Percentiles rank a stretch among this genome's conserved stretches.
Evolutionary conservation across 2,888 invertebrate species (phyloP).

Genomic region (Rhingia campestris): DNA sequence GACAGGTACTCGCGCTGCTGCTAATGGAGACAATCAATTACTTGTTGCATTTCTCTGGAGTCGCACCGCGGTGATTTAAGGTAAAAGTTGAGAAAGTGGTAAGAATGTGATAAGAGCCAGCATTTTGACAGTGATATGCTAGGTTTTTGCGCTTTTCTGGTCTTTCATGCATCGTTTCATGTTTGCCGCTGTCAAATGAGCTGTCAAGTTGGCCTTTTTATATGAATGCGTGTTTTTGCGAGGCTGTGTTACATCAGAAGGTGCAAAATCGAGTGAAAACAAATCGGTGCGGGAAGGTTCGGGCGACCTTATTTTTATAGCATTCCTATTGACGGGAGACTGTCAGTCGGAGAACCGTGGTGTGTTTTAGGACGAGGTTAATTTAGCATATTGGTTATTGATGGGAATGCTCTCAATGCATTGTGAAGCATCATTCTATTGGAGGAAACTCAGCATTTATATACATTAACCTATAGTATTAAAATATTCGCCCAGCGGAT

Average conservation of each 20-base stretch:
- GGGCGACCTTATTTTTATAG: slow-evolving; percentile 33
- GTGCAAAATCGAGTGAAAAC: slow-evolving; percentile 4
- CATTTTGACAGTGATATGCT: slow-evolving; percentile 23
- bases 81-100: slow-evolving; percentile 34
- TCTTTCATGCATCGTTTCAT: not conserved
- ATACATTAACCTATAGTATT: too few relatives aligned
- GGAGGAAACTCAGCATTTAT: too few relatives aligned
- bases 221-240: not conserved
- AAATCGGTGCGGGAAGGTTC: not conserved
- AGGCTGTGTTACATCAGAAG: not conserved
- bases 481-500: too few relatives aligned
- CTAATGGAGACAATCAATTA: slow-evolving; percentile 11
- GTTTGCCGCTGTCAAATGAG: slow-evolving; percentile 26
- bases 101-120: slow-evolving; percentile 25
- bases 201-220: not conserved
- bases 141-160: not conserved
- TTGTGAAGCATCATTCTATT: too few relatives aligned
- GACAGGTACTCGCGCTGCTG: slow-evolving; percentile 1
- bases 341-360: too few relatives aligned
- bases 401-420: too few relatives aligned
- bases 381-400: too few relatives aligned
- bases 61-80: not conserved
- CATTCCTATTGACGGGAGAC: not conserved
- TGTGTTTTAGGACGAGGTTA: too few relatives aligned
- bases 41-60: not conserved